These are phyloP conservation scores for Rhabdomys pumilio DNA, from an alignment of 2,797 vertebrate species.

Conservation along the genomic window DNA sequence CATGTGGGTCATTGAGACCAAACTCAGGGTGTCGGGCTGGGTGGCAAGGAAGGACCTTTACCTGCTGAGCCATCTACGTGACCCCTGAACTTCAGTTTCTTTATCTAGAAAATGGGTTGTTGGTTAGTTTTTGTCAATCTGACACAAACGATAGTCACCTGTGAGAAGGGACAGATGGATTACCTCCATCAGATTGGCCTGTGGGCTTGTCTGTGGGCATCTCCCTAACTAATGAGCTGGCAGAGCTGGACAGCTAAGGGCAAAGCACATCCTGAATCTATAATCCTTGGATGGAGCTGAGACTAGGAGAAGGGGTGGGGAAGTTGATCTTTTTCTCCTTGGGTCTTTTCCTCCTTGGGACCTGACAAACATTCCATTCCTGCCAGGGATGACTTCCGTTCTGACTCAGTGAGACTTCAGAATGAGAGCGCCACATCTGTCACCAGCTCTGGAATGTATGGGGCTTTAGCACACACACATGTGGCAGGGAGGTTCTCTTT, in stretches of 20 bases:
- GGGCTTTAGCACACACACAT: not conserved
- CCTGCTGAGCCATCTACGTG: not conserved
- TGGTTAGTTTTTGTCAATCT: not conserved
- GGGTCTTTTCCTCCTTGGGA: not conserved
- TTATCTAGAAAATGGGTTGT: not conserved
- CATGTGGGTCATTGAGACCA: not conserved
- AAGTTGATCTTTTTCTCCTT: not conserved
- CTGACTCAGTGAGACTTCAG: constrained; percentile 77
- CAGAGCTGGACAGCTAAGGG: not conserved
- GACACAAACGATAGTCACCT: not conserved
- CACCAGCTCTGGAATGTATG: constrained; percentile 74
- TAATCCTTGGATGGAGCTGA: not conserved
- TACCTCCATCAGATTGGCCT: not conserved
- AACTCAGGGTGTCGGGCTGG: not conserved
- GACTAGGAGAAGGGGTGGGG: not conserved
- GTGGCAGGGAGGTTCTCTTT: constrained; percentile 39
- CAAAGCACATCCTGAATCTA: not conserved
- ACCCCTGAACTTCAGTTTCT: constrained; percentile 35
- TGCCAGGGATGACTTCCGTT: constrained; percentile 67
- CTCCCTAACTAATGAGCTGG: not conserved
- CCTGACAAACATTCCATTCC: constrained; percentile 56
- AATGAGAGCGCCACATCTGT: constrained; percentile 45
- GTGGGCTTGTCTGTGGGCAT: not conserved
- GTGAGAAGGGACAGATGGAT: not conserved
- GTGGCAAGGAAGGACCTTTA: too few species aligned